Evolutionary conservation across 2,113 vertebrate genomes (phyloP).

Genomic region (Glareola pratincola): DNA sequence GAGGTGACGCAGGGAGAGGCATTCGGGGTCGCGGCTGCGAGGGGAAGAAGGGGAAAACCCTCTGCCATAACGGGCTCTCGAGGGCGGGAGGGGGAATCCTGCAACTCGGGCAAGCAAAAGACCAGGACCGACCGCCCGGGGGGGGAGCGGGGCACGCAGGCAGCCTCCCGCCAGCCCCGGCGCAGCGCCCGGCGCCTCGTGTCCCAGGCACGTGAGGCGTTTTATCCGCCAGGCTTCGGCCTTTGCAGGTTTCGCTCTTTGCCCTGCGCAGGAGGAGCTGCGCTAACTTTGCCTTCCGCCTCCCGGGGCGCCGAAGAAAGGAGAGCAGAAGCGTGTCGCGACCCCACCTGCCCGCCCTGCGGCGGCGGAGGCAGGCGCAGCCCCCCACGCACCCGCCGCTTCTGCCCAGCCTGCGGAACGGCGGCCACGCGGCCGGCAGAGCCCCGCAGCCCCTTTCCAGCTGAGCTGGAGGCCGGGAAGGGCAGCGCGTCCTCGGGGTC

Average conservation of each 20-base stretch:
- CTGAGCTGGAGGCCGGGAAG: background rate
- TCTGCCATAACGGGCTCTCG: rapidly evolving
- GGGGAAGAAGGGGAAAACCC: background rate
- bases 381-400: rapidly evolving
- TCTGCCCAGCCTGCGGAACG: background rate
- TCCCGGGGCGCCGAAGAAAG: background rate
- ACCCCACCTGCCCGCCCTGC: background rate
- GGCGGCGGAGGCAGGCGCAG: background rate
- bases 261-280: background rate
- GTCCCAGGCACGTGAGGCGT: background rate
- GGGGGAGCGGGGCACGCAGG: rapidly evolving
- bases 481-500: rapidly evolving
- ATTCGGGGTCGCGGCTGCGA: background rate
- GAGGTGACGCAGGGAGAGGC: background rate
- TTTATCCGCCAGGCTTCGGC: background rate
- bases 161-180: background rate
- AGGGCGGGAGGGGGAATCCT: background rate
- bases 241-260: background rate
- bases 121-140: rapidly evolving
- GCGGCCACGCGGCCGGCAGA: background rate
- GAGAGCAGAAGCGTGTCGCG: background rate
- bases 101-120: background rate
- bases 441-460: rapidly evolving
- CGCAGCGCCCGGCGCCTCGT: rapidly evolving
- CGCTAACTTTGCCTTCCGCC: background rate